Percentiles rank a stretch among this genome's conserved stretches.
phyloP scores from a whole-genome alignment of 30 jellyfish, hydroid and myxozoan species.

The Morbakka virulenta region DNA sequence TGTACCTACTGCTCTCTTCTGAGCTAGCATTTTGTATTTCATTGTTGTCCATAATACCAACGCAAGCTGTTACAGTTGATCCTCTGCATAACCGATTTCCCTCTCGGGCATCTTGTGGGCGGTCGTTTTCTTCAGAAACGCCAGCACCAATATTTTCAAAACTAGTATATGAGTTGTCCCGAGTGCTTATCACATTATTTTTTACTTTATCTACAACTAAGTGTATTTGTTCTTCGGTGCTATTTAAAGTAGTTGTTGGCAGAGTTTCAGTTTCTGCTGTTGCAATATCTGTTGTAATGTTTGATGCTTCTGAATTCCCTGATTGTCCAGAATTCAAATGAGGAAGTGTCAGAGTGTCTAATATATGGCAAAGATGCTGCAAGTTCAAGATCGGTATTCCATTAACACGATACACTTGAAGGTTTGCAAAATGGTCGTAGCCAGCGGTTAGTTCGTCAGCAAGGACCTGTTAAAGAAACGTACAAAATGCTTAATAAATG shows the following conservation, averaged over 20 bases:
- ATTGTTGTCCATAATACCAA: neutral
- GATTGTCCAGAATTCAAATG: neutral
- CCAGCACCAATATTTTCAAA: neutral
- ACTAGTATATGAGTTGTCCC: too few species aligned
- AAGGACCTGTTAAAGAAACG: conserved; percentile 31
- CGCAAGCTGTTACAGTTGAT: too few species aligned
- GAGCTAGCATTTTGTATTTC: neutral
- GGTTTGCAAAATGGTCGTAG: conserved; percentile 56
- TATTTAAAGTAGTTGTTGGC: too few species aligned
- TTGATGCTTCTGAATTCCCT: too few species aligned
- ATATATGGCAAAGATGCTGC: conserved; percentile 54
- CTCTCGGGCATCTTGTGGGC: neutral
- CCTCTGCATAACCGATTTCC: too few species aligned
- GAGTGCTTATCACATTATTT: too few species aligned
- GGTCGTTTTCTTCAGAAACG: neutral
- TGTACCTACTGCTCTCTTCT: neutral
- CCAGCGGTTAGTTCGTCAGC: conserved; percentile 83
- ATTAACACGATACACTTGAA: conserved; percentile 66
- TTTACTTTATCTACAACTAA: too few species aligned
- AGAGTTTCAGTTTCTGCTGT: too few species aligned
- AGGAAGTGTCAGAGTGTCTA: conserved; percentile 51
- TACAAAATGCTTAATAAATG: neutral
- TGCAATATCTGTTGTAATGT: too few species aligned
- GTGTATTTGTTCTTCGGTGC: too few species aligned
- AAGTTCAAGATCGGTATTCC: conserved; percentile 68